phyloP scores from a whole-genome alignment of 2,888 invertebrate species.

The Tromatobia lineatoria region DNA sequence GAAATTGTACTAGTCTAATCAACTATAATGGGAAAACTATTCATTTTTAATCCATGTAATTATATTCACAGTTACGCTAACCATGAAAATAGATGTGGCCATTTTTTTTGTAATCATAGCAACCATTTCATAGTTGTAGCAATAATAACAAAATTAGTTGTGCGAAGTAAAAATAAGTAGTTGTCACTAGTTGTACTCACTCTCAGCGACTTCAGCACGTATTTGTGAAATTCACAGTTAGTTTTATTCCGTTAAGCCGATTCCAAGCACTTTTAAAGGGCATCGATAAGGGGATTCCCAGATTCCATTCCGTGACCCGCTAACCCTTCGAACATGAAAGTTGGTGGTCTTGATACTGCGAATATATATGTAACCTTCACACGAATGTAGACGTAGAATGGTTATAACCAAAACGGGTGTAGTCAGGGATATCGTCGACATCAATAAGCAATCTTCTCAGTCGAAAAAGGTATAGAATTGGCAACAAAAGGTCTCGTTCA shows the following conservation, averaged over 20 bases:
- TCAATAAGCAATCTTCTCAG: not conserved
- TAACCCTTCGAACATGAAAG: constrained; percentile 12
- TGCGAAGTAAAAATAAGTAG: too few species aligned
- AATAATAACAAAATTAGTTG: too few species aligned
- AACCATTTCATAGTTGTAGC: too few species aligned
- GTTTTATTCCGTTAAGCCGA: constrained; percentile 18
- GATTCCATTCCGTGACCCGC: not conserved
- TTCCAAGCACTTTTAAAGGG: constrained; percentile 41
- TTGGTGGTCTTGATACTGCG: not conserved
- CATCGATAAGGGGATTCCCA: constrained; percentile 50
- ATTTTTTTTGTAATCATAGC: too few species aligned
- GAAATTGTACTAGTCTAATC: too few species aligned
- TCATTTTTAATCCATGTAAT: too few species aligned
- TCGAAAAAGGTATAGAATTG: not conserved
- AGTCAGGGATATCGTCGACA: not conserved
- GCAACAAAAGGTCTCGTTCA: not conserved
- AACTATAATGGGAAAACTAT: too few species aligned
- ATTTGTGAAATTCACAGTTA: not conserved
- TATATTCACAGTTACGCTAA: too few species aligned
- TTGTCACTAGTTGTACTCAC: too few species aligned
- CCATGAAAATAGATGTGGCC: too few species aligned
- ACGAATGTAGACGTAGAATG: not conserved
- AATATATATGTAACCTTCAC: not conserved
- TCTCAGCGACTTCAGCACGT: not conserved
- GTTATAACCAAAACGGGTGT: not conserved